Base-by-base conservation (phyloP, 2,888 invertebrate genomes). In the Diogma glabrata region DNA sequence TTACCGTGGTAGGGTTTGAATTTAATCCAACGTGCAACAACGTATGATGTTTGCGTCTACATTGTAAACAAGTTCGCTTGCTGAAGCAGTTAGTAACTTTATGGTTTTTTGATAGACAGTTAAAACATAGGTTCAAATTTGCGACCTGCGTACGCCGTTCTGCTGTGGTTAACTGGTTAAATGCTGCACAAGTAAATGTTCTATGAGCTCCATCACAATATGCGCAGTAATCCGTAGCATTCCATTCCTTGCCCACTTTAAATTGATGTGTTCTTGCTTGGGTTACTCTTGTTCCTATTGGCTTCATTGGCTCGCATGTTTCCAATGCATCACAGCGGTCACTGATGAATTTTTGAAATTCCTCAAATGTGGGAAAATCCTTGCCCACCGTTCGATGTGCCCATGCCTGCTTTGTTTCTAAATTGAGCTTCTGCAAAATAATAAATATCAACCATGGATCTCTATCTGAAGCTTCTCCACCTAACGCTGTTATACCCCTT, bases 311-410 rank as follows among this genome's bases (percentile, higher is more conserved):
- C 17, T 36, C 30, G 20, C 40, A 43, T 20, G 10, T 16, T n/a
- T 43, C 28, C 14, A 28, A 17, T 5, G 43, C 50, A 16, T 49
- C 49, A 17, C 49, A 50, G 16, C 40, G 17, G 8, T 22, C 33
- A 12, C 14, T 24, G 12, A 50, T 17, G 17, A 40, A 40, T 40
- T 40, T 40, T 2, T 17, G 40, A 16, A 40, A 40, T 2, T 40
- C 40, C 2, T 49, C n/a, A 22, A 49, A 14, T 12, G 38, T 38
- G 14, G 49, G 26, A 16, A 6, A 10, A 14, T 49, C 40, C n/a
- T 24, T 24, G 40, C 40, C 17, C 17, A 17, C 17, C 10, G 14
- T 40, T 16, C 28, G 38, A 17, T 49, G 16, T 1, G 45, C n/a
- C 43, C 43, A 50, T 14, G 19, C 14, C 12, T 50, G n/a, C 5